Conservation (phyloP, 1,140 invertebrate species). For the Triops longicaudatus region DNA sequence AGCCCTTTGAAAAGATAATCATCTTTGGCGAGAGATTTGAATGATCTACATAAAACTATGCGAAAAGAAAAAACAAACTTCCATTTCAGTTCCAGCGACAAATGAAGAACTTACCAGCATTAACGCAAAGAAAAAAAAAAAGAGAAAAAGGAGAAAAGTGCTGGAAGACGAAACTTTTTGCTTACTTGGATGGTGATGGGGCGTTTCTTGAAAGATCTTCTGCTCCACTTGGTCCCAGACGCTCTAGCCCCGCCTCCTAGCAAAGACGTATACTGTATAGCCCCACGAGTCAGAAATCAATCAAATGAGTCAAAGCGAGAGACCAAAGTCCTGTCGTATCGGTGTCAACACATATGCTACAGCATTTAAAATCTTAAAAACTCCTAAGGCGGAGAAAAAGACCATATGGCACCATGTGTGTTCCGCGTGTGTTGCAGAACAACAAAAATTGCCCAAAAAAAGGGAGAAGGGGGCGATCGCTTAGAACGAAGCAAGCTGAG, state of each 20-base stretch:
- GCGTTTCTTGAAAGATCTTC: conserved; percentile 7
- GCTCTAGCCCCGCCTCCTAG: not conserved
- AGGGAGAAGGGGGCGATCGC: not conserved
- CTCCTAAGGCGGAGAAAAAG: not conserved
- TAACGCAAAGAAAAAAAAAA: too few species aligned
- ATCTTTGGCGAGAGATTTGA: not conserved
- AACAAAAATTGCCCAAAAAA: too few species aligned
- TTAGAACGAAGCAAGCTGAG: not conserved
- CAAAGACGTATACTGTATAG: not conserved
- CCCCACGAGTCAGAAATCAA: not conserved
- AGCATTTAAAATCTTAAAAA: not conserved
- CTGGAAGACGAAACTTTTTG: not conserved
- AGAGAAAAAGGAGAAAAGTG: too few species aligned
- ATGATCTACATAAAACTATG: not conserved
- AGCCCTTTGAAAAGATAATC: not conserved
- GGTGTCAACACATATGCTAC: conserved; percentile 6
- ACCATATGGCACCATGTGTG: conserved; percentile 6
- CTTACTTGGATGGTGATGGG: conserved; percentile 11
- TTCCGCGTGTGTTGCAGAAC: not conserved
- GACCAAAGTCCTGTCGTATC: not conserved
- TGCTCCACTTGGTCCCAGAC: not conserved
- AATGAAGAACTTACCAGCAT: too few species aligned
- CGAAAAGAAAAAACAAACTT: not conserved
- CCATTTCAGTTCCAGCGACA: too few species aligned
- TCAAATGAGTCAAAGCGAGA: not conserved